Conservation (phyloP, 1,140 invertebrate genomes). For the Trachymyrmex cornetzi region DNA sequence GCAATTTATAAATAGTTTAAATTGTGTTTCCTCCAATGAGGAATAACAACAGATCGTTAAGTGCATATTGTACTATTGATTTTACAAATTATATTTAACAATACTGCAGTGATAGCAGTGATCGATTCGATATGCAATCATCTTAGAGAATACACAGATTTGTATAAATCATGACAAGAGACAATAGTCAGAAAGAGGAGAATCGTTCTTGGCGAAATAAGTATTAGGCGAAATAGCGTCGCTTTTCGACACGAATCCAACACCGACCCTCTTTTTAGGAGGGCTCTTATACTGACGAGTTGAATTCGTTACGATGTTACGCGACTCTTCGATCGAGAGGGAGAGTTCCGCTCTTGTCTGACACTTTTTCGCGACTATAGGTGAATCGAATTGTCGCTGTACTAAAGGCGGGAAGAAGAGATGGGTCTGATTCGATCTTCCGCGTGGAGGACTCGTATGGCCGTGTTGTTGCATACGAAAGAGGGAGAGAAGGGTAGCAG, state of each 20-base stretch:
- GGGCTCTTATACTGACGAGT: slow-evolving; percentile 39
- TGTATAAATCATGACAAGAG: neutral
- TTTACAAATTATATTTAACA: neutral
- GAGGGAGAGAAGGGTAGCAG: slow-evolving; percentile 47
- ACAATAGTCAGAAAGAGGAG: neutral
- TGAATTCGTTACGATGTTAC: slow-evolving; percentile 71
- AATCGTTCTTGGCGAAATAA: neutral
- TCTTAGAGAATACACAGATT: neutral
- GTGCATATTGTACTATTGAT: neutral
- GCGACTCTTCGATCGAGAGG: slow-evolving; percentile 48
- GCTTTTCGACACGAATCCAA: slow-evolving; percentile 14
- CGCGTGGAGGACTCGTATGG: slow-evolving; percentile 67
- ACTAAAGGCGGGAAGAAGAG: slow-evolving; percentile 53
- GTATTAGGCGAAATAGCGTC: neutral
- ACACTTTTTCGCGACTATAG: slow-evolving; percentile 69
- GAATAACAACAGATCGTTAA: neutral
- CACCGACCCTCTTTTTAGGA: slow-evolving; percentile 21
- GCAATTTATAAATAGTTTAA: neutral
- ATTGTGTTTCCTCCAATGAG: neutral
- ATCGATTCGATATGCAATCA: neutral
- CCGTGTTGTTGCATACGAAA: slow-evolving; percentile 60
- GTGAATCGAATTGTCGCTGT: slow-evolving; percentile 75
- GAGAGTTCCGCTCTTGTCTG: slow-evolving; percentile 44
- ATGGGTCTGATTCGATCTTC: slow-evolving; percentile 73
- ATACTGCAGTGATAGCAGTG: neutral